phyloP scores from a whole-genome alignment of 2,888 invertebrate species.

The Pammene fasciana region DNA sequence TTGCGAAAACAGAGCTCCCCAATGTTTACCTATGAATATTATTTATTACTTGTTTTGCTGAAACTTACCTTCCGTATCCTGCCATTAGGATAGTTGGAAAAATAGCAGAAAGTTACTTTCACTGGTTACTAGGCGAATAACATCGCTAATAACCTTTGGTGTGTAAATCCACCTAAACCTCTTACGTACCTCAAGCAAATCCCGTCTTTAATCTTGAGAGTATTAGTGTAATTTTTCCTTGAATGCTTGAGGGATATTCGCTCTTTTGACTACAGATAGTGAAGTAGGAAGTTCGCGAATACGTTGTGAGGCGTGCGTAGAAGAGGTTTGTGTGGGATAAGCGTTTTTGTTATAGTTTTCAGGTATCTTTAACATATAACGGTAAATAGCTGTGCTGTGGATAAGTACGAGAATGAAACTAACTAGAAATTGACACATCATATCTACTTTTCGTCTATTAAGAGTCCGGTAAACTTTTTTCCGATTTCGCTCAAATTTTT shows the following conservation, averaged over 20 bases:
- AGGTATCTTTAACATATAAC: conserved; percentile 2
- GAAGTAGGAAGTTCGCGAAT: conserved; percentile 15
- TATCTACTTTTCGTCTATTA: too few species aligned
- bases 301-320: conserved; percentile 6
- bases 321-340: conserved; percentile 12
- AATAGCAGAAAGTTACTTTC: conserved; percentile 16
- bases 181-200: not conserved
- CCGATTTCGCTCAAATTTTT: too few species aligned
- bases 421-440: too few species aligned
- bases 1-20: conserved; percentile 14
- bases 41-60: conserved; percentile 39
- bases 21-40: conserved; percentile 37
- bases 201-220: not conserved
- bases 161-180: not conserved
- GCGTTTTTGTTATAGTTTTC: conserved; percentile 16
- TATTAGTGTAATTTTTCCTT: not conserved
- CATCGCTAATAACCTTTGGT: conserved; percentile 18
- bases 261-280: not conserved
- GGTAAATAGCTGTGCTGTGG: not conserved
- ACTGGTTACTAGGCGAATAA: conserved; percentile 1
- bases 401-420: too few species aligned
- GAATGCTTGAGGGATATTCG: not conserved
- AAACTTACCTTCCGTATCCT: conserved; percentile 35
- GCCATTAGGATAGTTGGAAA: conserved; percentile 28
- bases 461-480: too few species aligned